Conservation (phyloP, 2,113 vertebrate genomes). For the Ceyx melanurus region DNA sequence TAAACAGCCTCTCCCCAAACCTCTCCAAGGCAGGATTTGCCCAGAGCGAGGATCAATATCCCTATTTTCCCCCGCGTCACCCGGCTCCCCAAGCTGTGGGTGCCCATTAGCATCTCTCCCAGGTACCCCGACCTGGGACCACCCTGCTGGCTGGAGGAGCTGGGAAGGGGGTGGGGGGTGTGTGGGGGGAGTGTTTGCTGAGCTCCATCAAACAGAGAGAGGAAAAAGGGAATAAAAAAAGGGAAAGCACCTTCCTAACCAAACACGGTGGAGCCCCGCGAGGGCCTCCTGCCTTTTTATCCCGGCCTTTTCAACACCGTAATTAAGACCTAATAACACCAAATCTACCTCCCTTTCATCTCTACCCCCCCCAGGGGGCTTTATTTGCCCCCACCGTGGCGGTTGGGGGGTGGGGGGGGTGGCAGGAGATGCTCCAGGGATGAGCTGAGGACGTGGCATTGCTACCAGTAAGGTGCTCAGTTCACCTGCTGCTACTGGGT, state of each 20-base stretch:
- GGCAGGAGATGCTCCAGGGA: no score
- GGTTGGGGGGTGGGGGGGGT: background rate
- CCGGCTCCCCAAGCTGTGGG: background rate
- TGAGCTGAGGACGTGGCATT: fast-evolving
- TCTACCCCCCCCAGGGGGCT: background rate
- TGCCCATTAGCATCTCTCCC: background rate
- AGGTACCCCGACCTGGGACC: background rate
- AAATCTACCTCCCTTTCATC: slow-evolving; percentile 1
- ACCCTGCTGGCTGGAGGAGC: fast-evolving
- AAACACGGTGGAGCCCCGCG: background rate
- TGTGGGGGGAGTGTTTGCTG: background rate
- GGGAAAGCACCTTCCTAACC: slow-evolving; percentile 20
- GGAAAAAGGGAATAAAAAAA: background rate
- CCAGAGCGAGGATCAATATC: background rate
- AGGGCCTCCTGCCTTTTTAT: slow-evolving; percentile 34
- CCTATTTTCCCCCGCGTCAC: background rate
- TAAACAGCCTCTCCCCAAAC: fast-evolving
- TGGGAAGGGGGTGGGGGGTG: no score
- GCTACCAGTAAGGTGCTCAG: fast-evolving
- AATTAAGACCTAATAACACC: background rate
- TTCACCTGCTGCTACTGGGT: fast-evolving
- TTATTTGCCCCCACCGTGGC: fast-evolving
- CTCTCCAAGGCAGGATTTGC: background rate
- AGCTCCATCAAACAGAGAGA: background rate
- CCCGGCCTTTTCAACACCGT: background rate